Conservation (phyloP, 2,797 vertebrate species). For the Cossypha dichroa region DNA sequence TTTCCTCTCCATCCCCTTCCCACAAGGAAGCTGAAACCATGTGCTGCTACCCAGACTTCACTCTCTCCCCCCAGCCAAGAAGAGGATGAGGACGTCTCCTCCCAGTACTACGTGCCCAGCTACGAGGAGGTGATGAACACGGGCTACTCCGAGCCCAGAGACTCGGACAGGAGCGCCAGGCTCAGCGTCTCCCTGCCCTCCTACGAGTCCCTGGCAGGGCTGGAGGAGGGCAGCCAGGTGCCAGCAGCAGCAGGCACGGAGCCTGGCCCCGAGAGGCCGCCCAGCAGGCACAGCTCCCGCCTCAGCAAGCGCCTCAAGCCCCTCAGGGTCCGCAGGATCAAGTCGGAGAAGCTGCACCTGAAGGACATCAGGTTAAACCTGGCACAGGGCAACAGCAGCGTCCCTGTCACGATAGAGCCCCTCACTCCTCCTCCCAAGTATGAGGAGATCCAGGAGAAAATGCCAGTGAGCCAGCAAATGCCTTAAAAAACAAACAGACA, state of each 20-base stretch:
- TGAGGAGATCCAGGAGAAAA: conserved; percentile 78
- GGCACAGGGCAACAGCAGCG: conserved; percentile 69
- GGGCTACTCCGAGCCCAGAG: conserved; percentile 76
- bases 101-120: conserved; percentile 86
- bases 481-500: neutral
- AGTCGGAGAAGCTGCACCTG: conserved; percentile 93
- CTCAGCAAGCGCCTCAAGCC: conserved; percentile 86
- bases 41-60: neutral
- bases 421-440: conserved; percentile 93
- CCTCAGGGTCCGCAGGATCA: conserved; percentile 90
- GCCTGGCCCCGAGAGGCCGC: conserved; percentile 2
- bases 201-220: conserved; percentile 89
- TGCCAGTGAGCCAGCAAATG: conserved; percentile 30
- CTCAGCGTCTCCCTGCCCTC: conserved; percentile 88
- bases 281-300: conserved; percentile 79
- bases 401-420: conserved; percentile 87
- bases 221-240: conserved; percentile 65
- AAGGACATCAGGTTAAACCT: conserved; percentile 91
- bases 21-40: rapidly evolving
- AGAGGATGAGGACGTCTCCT: conserved; percentile 44
- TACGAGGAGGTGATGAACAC: conserved; percentile 90
- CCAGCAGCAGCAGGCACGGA: neutral
- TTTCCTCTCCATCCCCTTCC: neutral
- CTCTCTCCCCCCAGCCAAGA: conserved; percentile 68
- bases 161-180: conserved; percentile 75